These are phyloP conservation scores for Eupeodes latifasciatus DNA, from an alignment of 2,888 invertebrate genomes.

Conservation along the genomic window DNA sequence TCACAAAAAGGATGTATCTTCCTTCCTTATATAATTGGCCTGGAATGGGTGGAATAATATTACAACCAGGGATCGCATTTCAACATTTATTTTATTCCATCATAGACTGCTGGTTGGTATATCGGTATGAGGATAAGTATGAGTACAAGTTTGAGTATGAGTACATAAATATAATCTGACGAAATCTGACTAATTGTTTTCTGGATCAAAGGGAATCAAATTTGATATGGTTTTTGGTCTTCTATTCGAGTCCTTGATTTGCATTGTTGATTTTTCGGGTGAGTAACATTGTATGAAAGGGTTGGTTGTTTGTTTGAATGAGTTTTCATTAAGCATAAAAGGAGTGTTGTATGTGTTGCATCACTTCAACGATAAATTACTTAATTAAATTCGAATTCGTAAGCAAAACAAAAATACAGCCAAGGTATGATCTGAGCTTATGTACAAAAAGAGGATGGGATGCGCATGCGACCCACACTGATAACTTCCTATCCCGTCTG, in stretches of 20 bases:
- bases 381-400: too few relatives aligned
- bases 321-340: too few relatives aligned
- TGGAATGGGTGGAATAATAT: constrained; percentile 47
- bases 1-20: constrained; percentile 36
- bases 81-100: neutral
- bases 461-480: too few relatives aligned
- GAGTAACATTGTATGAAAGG: neutral
- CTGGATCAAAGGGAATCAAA: constrained; percentile 58
- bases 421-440: too few relatives aligned
- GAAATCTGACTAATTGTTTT: constrained; percentile 69
- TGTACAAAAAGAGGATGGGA: too few relatives aligned
- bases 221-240: constrained; percentile 14
- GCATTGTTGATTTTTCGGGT: constrained; percentile 20
- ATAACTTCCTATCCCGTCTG: too few relatives aligned
- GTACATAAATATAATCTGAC: constrained; percentile 50
- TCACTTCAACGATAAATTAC: too few relatives aligned
- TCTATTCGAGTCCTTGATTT: constrained; percentile 35
- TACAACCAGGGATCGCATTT: constrained; percentile 24
- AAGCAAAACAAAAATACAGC: too few relatives aligned
- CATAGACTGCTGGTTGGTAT: too few relatives aligned
- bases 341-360: too few relatives aligned
- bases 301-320: neutral
- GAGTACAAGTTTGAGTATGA: neutral
- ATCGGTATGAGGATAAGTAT: too few relatives aligned
- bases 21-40: constrained; percentile 62